Percentiles rank a stretch among this genome's conserved stretches.
phyloP scores from a whole-genome alignment of 1,140 invertebrate genomes.

The Teleopsis dalmanni region DNA sequence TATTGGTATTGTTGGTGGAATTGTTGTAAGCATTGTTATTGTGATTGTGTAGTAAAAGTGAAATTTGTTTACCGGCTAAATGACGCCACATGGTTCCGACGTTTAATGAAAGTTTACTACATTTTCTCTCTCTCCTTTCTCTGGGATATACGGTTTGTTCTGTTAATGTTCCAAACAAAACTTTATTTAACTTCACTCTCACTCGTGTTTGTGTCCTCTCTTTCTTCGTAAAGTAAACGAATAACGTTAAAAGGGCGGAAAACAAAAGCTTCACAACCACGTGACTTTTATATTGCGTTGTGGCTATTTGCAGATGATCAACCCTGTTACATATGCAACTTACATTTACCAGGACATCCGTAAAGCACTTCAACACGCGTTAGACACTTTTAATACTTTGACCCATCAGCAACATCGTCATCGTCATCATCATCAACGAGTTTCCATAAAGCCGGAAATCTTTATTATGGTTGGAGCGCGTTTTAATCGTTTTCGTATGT shows the following conservation, averaged over 20 bases:
- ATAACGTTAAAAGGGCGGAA: too few relatives aligned
- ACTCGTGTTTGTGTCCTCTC: too few relatives aligned
- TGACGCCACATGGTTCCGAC: slow-evolving; percentile 24
- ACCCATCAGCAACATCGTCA: slow-evolving; percentile 1
- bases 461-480: slow-evolving; percentile 8
- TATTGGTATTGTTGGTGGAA: not conserved
- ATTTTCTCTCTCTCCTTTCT: too few relatives aligned
- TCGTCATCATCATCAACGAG: not conserved
- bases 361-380: slow-evolving; percentile 8
- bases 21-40: slow-evolving; percentile 1
- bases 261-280: too few relatives aligned
- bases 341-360: slow-evolving; percentile 6
- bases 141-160: too few relatives aligned
- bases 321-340: too few relatives aligned
- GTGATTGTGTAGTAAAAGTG: slow-evolving; percentile 20
- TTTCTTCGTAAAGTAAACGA: too few relatives aligned
- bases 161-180: too few relatives aligned
- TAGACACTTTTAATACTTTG: slow-evolving; percentile 9
- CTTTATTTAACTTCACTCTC: too few relatives aligned
- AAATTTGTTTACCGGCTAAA: slow-evolving; percentile 29
- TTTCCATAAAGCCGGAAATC: not conserved
- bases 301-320: too few relatives aligned
- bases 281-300: too few relatives aligned
- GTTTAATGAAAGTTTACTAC: slow-evolving; percentile 41
- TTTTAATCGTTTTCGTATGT: slow-evolving; percentile 18